Evolutionary conservation across 2,113 vertebrate species (phyloP).

Genomic region (Lepus europaeus): DNA sequence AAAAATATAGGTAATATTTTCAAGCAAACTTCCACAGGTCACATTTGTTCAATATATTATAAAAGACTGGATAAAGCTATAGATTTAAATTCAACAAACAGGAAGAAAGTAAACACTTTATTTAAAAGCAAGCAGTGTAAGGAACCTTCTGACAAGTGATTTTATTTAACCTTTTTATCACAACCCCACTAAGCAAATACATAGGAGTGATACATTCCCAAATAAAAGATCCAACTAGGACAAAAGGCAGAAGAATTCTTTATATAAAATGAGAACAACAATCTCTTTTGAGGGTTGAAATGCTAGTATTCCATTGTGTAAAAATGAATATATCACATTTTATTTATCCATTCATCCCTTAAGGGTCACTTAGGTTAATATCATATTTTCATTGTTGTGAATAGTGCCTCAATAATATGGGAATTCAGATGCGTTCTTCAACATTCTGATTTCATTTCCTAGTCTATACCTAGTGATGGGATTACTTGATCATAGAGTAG

Average conservation of each 20-base stretch:
- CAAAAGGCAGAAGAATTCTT: neutral
- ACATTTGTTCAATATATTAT: neutral
- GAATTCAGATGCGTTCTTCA: neutral
- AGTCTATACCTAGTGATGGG: neutral
- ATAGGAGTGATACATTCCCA: neutral
- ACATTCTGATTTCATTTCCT: neutral
- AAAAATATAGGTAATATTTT: slow-evolving; percentile 38
- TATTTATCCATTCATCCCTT: neutral
- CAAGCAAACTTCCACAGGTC: slow-evolving; percentile 37
- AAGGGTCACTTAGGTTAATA: neutral
- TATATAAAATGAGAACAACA: neutral
- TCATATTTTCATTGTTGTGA: neutral
- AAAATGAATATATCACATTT: neutral
- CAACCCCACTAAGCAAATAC: neutral
- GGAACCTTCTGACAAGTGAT: neutral
- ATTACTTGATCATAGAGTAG: neutral
- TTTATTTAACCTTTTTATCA: neutral
- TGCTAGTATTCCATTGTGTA: neutral
- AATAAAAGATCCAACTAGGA: neutral
- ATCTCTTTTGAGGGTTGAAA: neutral
- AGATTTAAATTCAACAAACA: slow-evolving; percentile 24
- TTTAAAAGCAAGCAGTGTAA: neutral
- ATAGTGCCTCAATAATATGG: neutral
- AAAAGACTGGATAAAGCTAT: neutral
- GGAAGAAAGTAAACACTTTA: neutral